These are phyloP conservation scores for Mizuhopecten yessoensis DNA, from an alignment of 1,140 invertebrate species.

Conservation along the genomic window DNA sequence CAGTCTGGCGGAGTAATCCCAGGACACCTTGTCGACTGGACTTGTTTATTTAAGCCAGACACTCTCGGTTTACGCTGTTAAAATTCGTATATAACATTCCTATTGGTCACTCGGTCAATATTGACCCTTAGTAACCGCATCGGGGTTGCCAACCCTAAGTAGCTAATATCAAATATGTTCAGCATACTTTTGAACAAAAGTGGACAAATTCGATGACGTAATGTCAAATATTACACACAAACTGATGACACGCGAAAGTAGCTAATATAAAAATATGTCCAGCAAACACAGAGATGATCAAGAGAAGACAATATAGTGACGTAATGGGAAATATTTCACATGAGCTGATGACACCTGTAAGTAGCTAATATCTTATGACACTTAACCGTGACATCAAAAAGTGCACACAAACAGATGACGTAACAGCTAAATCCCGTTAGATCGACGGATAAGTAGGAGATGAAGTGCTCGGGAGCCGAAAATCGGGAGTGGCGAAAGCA, in stretches of 20 bases:
- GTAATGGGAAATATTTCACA: neutral
- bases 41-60: conserved; percentile 2
- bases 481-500: neutral
- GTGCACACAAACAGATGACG: conserved; percentile 24
- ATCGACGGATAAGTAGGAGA: no score
- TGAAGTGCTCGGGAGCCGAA: neutral
- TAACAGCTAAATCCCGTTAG: no score
- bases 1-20: neutral
- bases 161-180: conserved; percentile 27
- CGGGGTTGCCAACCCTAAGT: neutral
- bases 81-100: neutral
- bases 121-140: neutral
- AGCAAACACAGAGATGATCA: neutral
- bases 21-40: neutral
- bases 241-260: neutral
- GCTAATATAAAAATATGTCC: neutral
- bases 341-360: conserved; percentile 5
- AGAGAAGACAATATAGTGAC: neutral
- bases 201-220: conserved; percentile 5
- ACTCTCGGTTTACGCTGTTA: neutral
- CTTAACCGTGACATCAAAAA: neutral
- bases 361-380: conserved; percentile 29
- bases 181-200: neutral
- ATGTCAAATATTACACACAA: conserved; percentile 25
- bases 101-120: conserved; percentile 17